Percentiles rank a stretch among this genome's conserved stretches.
These are phyloP conservation scores for Thereva nobilitata DNA, from an alignment of 2,888 invertebrate genomes.

Conservation along the genomic window DNA sequence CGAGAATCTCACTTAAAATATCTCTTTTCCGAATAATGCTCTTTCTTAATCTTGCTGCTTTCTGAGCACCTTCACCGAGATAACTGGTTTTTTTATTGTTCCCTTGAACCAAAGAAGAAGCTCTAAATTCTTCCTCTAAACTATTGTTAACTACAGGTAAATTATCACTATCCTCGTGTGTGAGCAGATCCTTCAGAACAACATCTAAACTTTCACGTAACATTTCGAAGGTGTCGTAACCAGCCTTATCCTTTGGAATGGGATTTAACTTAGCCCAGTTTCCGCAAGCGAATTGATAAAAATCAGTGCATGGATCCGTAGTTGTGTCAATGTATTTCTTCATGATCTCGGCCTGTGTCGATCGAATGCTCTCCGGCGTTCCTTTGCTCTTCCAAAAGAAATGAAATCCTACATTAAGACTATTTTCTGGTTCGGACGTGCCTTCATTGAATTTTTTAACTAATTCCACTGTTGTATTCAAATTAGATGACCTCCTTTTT, in stretches of 20 bases:
- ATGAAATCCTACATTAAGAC: constrained; percentile 47
- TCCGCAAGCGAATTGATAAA: constrained; percentile 84
- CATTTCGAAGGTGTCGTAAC: constrained; percentile 90
- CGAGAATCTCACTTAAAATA: neutral
- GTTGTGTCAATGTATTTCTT: constrained; percentile 73
- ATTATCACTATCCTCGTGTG: constrained; percentile 52
- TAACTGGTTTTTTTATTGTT: neutral
- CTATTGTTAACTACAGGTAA: constrained; percentile 13
- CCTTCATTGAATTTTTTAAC: neutral
- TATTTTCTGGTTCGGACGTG: neutral
- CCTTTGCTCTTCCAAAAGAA: constrained; percentile 67
- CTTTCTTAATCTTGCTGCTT: constrained; percentile 17
- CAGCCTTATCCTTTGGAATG: constrained; percentile 85
- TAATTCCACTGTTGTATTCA: neutral
- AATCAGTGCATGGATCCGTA: constrained; percentile 78
- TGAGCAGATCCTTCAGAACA: constrained; percentile 69
- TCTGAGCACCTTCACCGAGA: neutral
- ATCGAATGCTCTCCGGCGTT: constrained; percentile 61
- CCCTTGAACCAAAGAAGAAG: neutral
- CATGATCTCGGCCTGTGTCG: constrained; percentile 72
- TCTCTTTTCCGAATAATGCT: constrained; percentile 13
- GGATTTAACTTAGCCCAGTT: constrained; percentile 84
- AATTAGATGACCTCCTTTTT: constrained; percentile 15
- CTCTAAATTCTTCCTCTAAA: neutral
- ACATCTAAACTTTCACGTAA: constrained; percentile 78